Evolutionary conservation across 2,888 invertebrate genomes (phyloP).

Genomic region (Leptopterna dolabrata): DNA sequence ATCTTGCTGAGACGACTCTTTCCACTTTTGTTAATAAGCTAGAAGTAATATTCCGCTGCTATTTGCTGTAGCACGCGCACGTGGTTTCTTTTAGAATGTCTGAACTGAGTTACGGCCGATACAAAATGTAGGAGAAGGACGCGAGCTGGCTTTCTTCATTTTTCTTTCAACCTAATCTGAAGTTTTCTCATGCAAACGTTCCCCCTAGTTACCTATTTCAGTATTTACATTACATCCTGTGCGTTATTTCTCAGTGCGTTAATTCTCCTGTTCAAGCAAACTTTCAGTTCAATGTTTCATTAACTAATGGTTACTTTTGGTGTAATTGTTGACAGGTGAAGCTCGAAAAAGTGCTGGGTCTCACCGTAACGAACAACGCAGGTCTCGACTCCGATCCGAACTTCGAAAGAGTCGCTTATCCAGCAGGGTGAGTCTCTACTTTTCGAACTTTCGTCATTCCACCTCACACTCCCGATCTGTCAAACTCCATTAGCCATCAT

Average conservation of each 20-base stretch:
- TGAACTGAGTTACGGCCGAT: background rate
- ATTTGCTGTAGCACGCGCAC: background rate
- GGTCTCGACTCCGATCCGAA: conserved; percentile 89
- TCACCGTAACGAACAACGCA: conserved; percentile 94
- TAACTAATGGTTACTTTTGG: conserved; percentile 10
- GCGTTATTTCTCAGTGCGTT: background rate
- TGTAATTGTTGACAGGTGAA: conserved; percentile 86
- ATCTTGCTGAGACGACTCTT: background rate
- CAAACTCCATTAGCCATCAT: background rate
- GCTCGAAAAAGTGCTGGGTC: conserved; percentile 92
- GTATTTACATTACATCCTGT: background rate
- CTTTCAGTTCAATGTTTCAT: background rate
- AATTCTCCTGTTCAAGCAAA: background rate
- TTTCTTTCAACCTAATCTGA: background rate
- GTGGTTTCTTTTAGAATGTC: background rate
- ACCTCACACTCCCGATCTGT: background rate
- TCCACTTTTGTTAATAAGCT: background rate
- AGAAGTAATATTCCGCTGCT: background rate
- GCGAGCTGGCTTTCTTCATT: background rate
- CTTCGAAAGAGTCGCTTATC: conserved; percentile 91
- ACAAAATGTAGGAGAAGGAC: background rate
- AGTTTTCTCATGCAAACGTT: background rate
- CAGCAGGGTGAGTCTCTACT: conserved; percentile 86
- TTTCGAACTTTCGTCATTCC: background rate
- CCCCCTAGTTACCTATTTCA: background rate